These are phyloP conservation scores for Brachionus asplanchnoidis DNA, from an alignment of 1,140 invertebrate species.

Conservation along the genomic window DNA sequence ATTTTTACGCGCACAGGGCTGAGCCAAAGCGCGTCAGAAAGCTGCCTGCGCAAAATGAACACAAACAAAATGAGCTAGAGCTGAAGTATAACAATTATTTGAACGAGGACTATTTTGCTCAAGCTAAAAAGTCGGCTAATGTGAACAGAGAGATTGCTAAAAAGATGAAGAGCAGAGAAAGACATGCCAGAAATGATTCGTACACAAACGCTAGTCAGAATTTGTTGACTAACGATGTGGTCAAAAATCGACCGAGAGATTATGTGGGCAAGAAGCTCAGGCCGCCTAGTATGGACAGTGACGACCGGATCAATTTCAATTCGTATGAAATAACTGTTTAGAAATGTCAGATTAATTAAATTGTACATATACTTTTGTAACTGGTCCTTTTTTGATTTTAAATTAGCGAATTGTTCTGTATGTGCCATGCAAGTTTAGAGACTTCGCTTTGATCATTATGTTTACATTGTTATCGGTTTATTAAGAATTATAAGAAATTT, in stretches of 20 bases:
- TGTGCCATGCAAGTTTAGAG: neutral
- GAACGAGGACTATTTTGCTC: neutral
- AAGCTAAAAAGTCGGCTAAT: neutral
- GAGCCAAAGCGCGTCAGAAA: neutral
- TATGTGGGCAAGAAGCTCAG: neutral
- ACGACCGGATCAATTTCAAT: neutral
- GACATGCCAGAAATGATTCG: neutral
- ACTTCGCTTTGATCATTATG: neutral
- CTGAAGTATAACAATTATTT: conserved; percentile 17
- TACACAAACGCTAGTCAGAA: conserved; percentile 12
- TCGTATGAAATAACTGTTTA: conserved; percentile 33
- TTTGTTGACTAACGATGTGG: neutral
- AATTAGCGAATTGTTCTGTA: neutral
- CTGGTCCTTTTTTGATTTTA: neutral
- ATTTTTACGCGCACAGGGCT: neutral
- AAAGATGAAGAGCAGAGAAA: neutral
- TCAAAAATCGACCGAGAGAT: neutral
- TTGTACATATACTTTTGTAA: neutral
- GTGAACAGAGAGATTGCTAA: neutral
- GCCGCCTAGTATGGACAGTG: neutral
- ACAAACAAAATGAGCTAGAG: neutral
- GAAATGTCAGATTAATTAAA: neutral
- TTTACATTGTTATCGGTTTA: neutral
- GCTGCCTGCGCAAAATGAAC: neutral
- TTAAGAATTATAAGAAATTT: neutral